A percentile compares a stretch with the other conserved stretches of the same genome.
Conservation (phyloP, 2,113 vertebrate species). For the Bubo scandiacus region DNA sequence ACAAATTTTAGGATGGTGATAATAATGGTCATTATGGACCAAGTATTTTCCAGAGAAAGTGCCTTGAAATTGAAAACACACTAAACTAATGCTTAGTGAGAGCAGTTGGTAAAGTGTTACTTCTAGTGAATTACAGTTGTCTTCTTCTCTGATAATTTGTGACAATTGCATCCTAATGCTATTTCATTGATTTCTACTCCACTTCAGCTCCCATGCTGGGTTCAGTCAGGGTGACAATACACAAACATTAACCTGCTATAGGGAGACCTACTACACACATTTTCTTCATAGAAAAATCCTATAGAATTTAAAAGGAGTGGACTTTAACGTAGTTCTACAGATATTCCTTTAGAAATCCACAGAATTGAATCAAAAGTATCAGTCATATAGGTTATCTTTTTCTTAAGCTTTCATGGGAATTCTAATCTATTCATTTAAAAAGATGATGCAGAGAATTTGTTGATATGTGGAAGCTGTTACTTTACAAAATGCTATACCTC, state of each 20-base stretch:
- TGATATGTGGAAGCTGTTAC: not conserved
- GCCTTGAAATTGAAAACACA: slow-evolving; percentile 61
- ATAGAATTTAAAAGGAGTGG: not conserved
- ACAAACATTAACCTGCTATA: slow-evolving; percentile 18
- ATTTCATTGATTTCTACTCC: slow-evolving; percentile 73
- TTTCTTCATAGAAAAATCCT: not conserved
- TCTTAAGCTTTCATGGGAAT: not conserved
- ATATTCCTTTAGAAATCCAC: not conserved
- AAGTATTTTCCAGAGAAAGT: slow-evolving; percentile 43
- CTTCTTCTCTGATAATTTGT: slow-evolving; percentile 70
- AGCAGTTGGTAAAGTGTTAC: slow-evolving; percentile 64
- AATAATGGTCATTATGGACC: slow-evolving; percentile 68
- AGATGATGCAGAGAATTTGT: not conserved
- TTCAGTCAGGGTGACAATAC: slow-evolving; percentile 58
- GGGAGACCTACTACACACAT: not conserved
- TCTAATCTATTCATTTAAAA: not conserved
- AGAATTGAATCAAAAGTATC: not conserved
- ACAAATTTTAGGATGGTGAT: slow-evolving; percentile 54
- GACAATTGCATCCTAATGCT: slow-evolving; percentile 73
- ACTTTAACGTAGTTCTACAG: not conserved
- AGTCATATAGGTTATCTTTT: not conserved
- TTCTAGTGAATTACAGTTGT: slow-evolving; percentile 70
- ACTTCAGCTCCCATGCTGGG: slow-evolving; percentile 69
- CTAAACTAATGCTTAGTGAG: slow-evolving; percentile 66
- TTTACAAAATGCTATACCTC: not conserved